These are phyloP conservation scores for Lutraria lutraria DNA, from an alignment of 2,888 invertebrate genomes.

Conservation along the genomic window DNA sequence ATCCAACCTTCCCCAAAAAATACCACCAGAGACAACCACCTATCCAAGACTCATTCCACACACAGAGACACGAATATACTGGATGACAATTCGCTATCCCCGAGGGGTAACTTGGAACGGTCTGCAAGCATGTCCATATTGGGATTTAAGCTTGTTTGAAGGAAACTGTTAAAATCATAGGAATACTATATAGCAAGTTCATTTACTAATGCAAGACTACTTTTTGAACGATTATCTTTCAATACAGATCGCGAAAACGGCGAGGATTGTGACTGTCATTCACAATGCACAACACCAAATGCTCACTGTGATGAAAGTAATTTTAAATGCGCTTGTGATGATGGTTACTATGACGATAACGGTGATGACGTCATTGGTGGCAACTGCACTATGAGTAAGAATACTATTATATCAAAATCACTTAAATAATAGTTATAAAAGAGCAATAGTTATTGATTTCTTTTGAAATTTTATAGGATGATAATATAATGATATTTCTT, in stretches of 20 bases:
- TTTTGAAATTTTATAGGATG: too few relatives aligned
- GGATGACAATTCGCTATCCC: too few relatives aligned
- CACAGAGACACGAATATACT: too few relatives aligned
- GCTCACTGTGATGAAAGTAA: constrained; percentile 12
- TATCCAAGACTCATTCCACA: too few relatives aligned
- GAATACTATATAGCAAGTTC: not conserved
- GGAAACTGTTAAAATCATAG: not conserved
- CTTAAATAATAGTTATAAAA: not conserved
- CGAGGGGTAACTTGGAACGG: not conserved
- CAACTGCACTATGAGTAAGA: constrained; percentile 17
- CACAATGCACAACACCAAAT: constrained; percentile 16
- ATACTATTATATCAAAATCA: not conserved
- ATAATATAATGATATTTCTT: too few relatives aligned
- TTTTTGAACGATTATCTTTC: not conserved
- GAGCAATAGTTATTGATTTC: too few relatives aligned
- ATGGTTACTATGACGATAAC: constrained; percentile 25
- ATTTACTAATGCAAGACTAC: not conserved
- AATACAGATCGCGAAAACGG: constrained; percentile 11
- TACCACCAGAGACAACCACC: too few relatives aligned
- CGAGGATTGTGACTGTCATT: constrained; percentile 24
- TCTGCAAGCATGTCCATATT: not conserved
- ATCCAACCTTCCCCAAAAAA: too few relatives aligned
- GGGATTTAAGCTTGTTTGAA: not conserved
- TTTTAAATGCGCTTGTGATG: constrained; percentile 27
- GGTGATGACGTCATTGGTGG: constrained; percentile 10